phyloP scores from a whole-genome alignment of 1,140 invertebrate species.

The Belonocnema kinseyi region DNA sequence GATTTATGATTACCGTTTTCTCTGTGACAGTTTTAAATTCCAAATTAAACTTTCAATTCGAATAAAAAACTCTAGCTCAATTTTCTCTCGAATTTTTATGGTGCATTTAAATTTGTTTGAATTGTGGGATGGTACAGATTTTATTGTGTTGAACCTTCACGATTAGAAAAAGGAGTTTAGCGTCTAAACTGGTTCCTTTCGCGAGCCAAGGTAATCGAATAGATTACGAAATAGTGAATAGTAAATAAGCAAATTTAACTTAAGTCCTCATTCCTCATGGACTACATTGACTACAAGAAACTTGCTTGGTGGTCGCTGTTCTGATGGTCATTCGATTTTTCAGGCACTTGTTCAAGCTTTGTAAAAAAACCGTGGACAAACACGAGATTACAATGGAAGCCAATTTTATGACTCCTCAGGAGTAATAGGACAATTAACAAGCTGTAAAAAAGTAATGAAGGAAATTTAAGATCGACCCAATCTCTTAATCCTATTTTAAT shows the following conservation, averaged over 20 bases:
- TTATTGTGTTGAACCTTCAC: background rate
- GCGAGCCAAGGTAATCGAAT: conserved; percentile 14
- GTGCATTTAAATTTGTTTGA: background rate
- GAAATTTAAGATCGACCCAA: background rate
- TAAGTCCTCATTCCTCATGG: background rate
- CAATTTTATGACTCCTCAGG: background rate
- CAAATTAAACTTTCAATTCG: background rate
- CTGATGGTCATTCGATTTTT: background rate
- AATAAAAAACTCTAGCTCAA: background rate
- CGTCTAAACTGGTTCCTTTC: conserved; percentile 11
- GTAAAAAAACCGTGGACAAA: background rate
- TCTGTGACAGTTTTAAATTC: too few relatives aligned
- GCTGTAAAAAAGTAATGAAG: background rate
- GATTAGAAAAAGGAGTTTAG: conserved; percentile 10
- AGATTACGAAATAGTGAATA: conserved; percentile 1
- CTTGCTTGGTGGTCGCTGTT: background rate
- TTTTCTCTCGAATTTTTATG: background rate
- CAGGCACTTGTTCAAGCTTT: background rate
- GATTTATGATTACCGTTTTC: too few relatives aligned
- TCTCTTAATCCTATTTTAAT: too few relatives aligned
- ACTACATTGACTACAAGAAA: background rate
- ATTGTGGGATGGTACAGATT: background rate
- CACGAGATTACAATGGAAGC: background rate
- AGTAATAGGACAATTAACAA: background rate
- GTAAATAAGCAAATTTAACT: background rate